Evolutionary conservation across 2,888 invertebrate species (phyloP), one percentile per base, ranked within the genome.

Genomic region (Calameuta pallipes): DNA sequence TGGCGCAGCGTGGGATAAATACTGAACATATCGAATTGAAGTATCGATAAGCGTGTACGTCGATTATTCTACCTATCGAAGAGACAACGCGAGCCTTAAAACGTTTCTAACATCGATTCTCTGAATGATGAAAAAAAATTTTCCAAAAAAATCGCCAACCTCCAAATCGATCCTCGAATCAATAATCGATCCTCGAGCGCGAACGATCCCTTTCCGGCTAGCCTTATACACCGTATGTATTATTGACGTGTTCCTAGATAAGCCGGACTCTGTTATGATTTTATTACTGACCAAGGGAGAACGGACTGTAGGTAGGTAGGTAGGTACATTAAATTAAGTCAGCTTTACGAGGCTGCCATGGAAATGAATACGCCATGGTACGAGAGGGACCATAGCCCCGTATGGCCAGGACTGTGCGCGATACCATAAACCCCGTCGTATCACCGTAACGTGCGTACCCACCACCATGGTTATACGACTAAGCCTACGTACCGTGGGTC

Each of bases 261-360:
- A 82, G 80, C 76, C 80, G 76, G 23, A 69, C 30, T 56, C 69
- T 69, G 75, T 82, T 82, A 80, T 80, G 83, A 81, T 82, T 84
- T 84, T 84, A 82, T 81, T 82, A 82, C 80, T 76, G 68, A 75
- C 74, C 77, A 37, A 74, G 78, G 69, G 78, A 81, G 71, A 77
- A 74, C 31, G 69, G 69, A 69, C 69, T 35, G 77, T 75, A n/a
- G 35, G 79, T 79, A 33, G 33, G 33, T 11, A 70, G 81, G 80
- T 76, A 76, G 81, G 85, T 82, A 84, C 87, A 86, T 89, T 88
- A 89, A 89, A 90, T 89, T 89, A 90, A 88, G 86, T 87, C 87
- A 81, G 87, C 85, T 90, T 90, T 89, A 90, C 88, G 90, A 89
- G 86, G 83, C 81, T 81, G 81, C 86, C 85, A 85, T 88, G 88